A percentile compares a stretch with the other conserved stretches of the same genome.
phyloP scores from a whole-genome alignment of 2,797 vertebrate species.

The Toxotes lorentzi region DNA sequence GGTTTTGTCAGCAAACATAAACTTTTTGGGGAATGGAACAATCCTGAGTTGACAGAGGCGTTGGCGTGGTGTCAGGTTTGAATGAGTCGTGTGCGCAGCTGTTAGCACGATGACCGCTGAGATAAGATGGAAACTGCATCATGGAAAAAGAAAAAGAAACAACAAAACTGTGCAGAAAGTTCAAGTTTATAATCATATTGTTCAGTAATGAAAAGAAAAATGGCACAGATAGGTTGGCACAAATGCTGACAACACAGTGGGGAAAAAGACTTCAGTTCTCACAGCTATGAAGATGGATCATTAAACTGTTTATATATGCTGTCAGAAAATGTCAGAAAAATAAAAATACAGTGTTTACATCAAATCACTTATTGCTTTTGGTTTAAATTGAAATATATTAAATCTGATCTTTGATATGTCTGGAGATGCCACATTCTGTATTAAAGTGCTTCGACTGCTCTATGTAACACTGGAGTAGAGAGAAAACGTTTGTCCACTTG shows the following conservation, averaged over 20 bases:
- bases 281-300: neutral
- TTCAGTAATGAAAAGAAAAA: conserved; percentile 34
- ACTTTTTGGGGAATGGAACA: conserved; percentile 57
- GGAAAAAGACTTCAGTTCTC: conserved; percentile 18
- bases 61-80: conserved; percentile 1
- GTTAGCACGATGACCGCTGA: neutral
- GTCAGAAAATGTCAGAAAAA: neutral
- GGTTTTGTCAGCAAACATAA: conserved; percentile 64
- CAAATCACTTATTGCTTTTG: neutral
- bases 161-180: neutral
- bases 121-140: conserved; percentile 54
- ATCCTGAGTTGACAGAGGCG: conserved; percentile 16
- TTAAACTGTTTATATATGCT: neutral
- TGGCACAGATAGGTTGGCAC: conserved; percentile 4
- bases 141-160: conserved; percentile 1
- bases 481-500: too few relatives aligned
- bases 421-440: too few relatives aligned
- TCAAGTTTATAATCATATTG: conserved; percentile 34
- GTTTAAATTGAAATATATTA: neutral
- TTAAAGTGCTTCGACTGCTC: too few relatives aligned
- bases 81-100: neutral
- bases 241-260: neutral
- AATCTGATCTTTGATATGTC: neutral
- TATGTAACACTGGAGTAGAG: too few relatives aligned
- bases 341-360: neutral